Percentiles rank a stretch among this genome's conserved stretches.
These are phyloP conservation scores for Polypedilum vanderplanki DNA, from an alignment of 1,140 invertebrate genomes.

Conservation along the genomic window DNA sequence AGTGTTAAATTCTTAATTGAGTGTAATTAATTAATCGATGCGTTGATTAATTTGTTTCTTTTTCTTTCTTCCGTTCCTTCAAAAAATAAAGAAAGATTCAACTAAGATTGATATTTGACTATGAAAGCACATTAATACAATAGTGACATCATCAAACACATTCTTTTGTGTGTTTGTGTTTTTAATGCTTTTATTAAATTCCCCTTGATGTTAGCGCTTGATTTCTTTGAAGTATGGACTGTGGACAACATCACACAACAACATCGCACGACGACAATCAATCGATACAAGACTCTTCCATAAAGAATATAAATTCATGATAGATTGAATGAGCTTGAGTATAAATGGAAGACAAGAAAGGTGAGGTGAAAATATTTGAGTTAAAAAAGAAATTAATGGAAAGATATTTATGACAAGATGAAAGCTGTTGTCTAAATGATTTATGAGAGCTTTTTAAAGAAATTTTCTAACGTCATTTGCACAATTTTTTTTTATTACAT, in stretches of 20 bases:
- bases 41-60: slow-evolving; percentile 22
- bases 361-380: no score
- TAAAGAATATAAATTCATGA: not conserved
- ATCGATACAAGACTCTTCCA: slow-evolving; percentile 18
- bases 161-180: not conserved
- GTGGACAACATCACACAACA: not conserved
- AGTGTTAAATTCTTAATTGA: slow-evolving; percentile 26
- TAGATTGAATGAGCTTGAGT: no score
- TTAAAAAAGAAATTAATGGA: no score
- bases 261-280: slow-evolving; percentile 17
- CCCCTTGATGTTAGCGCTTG: not conserved
- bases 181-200: slow-evolving; percentile 9
- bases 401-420: no score
- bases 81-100: not conserved
- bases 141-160: slow-evolving; percentile 17
- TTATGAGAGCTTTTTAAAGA: no score
- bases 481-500: no score
- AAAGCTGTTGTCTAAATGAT: no score
- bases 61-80: not conserved
- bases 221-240: not conserved
- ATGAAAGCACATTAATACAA: not conserved
- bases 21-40: slow-evolving; percentile 25
- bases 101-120: slow-evolving; percentile 1
- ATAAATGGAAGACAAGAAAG: no score
- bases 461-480: no score